Base-by-base conservation (phyloP, 2,888 invertebrate genomes). In the Tetranychus truncatus region DNA sequence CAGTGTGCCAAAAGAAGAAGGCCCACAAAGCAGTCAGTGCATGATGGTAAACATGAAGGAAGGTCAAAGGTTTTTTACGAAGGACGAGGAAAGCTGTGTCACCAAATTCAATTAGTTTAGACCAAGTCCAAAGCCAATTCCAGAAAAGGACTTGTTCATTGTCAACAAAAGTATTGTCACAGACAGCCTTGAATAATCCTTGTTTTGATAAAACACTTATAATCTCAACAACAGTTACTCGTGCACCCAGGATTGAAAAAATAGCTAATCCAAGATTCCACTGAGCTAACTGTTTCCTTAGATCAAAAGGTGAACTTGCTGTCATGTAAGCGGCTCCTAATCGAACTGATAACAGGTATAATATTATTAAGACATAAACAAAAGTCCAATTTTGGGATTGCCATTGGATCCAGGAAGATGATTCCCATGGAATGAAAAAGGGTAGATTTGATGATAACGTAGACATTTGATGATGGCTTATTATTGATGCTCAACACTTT, bases 31-130 rank as follows among this genome's bases (percentile, higher is more conserved):
- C 21, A 75, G 95, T 95, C 55, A 94, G 94, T 82, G 94, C 92
- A 85, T 95, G 95, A 82, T 95, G 95, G 83, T 95, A 95, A 95
- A 94, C 95, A 84, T 95, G 92, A 74, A 95, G 87, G 85, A 95
- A 95, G 82, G 94, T 92, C 74, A 95, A 86, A 1, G 92, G 92
- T 83, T 93, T 93, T 84, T 95, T 95, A 77, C 95, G 88, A 76
- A 95, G 86, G 21, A 84, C 82, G 78, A 95, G 91, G 86, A 95
- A 95, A 80, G 94, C 88, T 69, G 95, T 95, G 85, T 95, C 95
- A 8, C 94, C 95, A 73, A 97, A 87, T 84, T 97, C 97, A 0
- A 95, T 93, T 75, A 95, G 87, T 85, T 97, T 97, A 78, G 95
- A 95, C 79, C 96, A 85, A 71, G 95, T 94, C 85, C 99, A 99